Evolutionary conservation across 2,797 vertebrate genomes (phyloP).

Genomic region (Scolopax bukidnonensis): DNA sequence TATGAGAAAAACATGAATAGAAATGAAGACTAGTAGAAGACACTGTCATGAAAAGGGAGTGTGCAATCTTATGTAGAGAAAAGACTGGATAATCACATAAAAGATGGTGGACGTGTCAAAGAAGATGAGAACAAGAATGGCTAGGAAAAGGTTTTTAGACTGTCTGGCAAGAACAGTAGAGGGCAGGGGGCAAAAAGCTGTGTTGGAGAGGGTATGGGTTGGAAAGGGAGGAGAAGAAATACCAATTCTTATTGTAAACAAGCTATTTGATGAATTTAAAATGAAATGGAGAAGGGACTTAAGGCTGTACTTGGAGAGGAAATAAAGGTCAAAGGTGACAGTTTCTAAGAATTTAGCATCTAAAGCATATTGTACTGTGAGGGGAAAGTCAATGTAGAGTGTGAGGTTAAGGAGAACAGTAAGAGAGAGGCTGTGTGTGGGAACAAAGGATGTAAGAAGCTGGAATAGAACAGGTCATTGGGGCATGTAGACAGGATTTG

Average conservation of each 20-base stretch:
- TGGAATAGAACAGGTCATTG: neutral
- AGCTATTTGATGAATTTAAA: constrained; percentile 7
- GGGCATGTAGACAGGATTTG: neutral
- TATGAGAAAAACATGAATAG: neutral
- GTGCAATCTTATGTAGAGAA: neutral
- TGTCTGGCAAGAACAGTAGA: neutral
- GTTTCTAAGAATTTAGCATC: neutral
- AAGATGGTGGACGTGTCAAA: neutral
- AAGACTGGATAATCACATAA: fast-evolving
- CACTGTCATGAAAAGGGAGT: neutral
- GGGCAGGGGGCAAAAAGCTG: neutral
- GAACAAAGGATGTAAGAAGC: neutral
- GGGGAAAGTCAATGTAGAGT: neutral
- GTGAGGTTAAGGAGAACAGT: neutral
- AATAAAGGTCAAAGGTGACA: neutral
- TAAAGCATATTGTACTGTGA: neutral
- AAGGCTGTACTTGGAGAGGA: neutral
- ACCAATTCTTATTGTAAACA: neutral
- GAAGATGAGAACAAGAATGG: neutral
- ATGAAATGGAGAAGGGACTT: neutral
- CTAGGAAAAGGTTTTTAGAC: neutral
- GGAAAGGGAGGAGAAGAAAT: neutral
- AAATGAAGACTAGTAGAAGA: neutral
- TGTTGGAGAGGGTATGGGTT: neutral
- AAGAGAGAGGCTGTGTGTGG: neutral